Evolutionary conservation across 2,888 invertebrate genomes (phyloP).

Genomic region (Parnassius apollo): DNA sequence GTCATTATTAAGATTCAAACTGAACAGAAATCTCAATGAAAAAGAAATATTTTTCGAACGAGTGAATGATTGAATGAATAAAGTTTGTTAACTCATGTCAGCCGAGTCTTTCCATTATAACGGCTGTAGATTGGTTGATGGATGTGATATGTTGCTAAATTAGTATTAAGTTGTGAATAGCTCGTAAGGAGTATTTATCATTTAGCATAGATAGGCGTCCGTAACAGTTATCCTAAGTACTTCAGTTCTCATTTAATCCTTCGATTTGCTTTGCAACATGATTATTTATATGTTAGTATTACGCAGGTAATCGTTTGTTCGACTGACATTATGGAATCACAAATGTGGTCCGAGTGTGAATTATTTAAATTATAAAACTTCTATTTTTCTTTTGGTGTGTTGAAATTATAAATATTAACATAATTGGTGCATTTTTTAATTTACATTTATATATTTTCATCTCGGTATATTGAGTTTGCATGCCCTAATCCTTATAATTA

Average conservation of each 20-base stretch:
- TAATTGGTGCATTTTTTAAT: no score
- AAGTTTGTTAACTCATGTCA: slow-evolving; percentile 34
- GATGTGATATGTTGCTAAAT: slow-evolving; percentile 75
- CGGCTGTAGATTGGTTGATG: slow-evolving; percentile 68
- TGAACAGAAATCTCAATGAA: slow-evolving; percentile 22
- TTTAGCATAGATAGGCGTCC: slow-evolving; percentile 71
- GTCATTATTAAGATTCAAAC: slow-evolving; percentile 12
- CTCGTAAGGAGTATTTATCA: slow-evolving; percentile 75
- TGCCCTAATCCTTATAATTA: no score
- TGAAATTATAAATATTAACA: background rate
- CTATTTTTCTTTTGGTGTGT: slow-evolving; percentile 23
- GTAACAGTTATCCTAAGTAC: slow-evolving; percentile 58
- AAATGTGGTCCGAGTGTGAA: background rate
- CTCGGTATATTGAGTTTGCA: no score
- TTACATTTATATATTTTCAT: no score
- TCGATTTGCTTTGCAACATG: slow-evolving; percentile 32
- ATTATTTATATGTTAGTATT: slow-evolving; percentile 30
- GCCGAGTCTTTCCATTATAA: slow-evolving; percentile 48
- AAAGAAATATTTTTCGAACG: slow-evolving; percentile 22
- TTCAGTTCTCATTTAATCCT: slow-evolving; percentile 61
- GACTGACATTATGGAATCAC: background rate
- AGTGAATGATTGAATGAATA: slow-evolving; percentile 28
- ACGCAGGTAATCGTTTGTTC: slow-evolving; percentile 16
- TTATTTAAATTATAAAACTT: slow-evolving; percentile 1
- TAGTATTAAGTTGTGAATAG: slow-evolving; percentile 66